Evolutionary conservation across 2,888 invertebrate genomes (phyloP).

Genomic region (Ephialtes manifestator): DNA sequence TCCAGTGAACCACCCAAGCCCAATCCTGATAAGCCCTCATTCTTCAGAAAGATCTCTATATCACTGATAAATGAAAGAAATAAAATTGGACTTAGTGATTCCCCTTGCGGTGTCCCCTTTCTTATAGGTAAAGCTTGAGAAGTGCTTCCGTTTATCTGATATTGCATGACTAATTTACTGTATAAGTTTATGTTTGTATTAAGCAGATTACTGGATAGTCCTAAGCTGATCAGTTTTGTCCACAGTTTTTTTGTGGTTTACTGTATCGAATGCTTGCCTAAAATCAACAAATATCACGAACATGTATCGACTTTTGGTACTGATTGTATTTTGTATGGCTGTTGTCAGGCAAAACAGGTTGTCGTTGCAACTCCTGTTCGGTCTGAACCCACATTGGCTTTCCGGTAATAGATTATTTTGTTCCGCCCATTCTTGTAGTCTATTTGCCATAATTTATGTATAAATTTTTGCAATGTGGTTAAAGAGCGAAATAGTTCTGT

Average conservation of each 20-base stretch:
- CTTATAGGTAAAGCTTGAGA: not conserved
- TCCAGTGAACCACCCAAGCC: not conserved
- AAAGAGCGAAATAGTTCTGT: not conserved
- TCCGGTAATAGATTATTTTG: not conserved
- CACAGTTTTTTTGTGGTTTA: not conserved
- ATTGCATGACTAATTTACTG: not conserved
- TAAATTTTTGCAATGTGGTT: not conserved
- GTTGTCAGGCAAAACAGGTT: not conserved
- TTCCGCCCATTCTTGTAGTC: not conserved
- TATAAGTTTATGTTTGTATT: not conserved
- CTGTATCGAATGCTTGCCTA: too few relatives aligned
- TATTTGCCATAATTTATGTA: not conserved
- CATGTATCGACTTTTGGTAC: not conserved
- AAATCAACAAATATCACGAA: constrained; percentile 33
- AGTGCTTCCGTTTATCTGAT: not conserved
- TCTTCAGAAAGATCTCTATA: too few relatives aligned
- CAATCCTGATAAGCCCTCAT: not conserved
- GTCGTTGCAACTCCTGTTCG: not conserved
- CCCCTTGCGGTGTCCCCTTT: too few relatives aligned
- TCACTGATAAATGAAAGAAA: too few relatives aligned
- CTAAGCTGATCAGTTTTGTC: not conserved
- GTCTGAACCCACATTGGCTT: not conserved
- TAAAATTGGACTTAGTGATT: too few relatives aligned
- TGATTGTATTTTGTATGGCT: not conserved
- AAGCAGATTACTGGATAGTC: constrained; percentile 4